Percentiles rank a stretch among this genome's conserved stretches.
Conservation (phyloP, 2,113 vertebrate species). For the Myiopsitta monachus region DNA sequence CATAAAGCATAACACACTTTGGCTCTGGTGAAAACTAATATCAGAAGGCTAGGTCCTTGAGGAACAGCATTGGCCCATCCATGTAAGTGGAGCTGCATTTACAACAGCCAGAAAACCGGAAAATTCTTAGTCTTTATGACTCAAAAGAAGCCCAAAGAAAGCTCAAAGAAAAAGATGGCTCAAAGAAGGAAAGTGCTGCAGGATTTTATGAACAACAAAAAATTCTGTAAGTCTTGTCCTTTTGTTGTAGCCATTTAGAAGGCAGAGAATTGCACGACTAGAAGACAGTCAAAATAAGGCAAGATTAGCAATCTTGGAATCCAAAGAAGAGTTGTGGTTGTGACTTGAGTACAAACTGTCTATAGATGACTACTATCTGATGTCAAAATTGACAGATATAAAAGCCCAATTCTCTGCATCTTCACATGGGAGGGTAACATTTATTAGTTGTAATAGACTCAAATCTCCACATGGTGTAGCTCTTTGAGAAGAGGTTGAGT, state of each 20-base stretch:
- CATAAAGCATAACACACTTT: fast-evolving
- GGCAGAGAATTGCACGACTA: neutral
- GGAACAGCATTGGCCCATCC: neutral
- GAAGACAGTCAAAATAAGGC: neutral
- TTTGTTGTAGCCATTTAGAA: neutral
- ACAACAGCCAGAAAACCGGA: neutral
- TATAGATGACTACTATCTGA: neutral
- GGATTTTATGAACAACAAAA: neutral
- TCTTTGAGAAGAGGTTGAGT: neutral
- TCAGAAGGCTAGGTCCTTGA: neutral
- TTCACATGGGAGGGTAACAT: neutral
- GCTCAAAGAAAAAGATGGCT: neutral
- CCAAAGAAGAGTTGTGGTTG: neutral
- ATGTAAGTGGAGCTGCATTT: neutral
- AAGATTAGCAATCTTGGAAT: neutral
- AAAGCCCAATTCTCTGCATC: neutral
- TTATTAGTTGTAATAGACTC: neutral
- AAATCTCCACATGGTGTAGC: neutral
- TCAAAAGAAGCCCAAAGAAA: neutral
- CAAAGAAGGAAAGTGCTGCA: neutral
- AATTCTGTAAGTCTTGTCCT: neutral
- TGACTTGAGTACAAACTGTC: neutral
- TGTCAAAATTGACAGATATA: neutral
- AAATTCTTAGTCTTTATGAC: neutral
- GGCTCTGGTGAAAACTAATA: neutral